phyloP scores from a whole-genome alignment of 2,113 vertebrate genomes.

The Tychaedon coryphoeus region DNA sequence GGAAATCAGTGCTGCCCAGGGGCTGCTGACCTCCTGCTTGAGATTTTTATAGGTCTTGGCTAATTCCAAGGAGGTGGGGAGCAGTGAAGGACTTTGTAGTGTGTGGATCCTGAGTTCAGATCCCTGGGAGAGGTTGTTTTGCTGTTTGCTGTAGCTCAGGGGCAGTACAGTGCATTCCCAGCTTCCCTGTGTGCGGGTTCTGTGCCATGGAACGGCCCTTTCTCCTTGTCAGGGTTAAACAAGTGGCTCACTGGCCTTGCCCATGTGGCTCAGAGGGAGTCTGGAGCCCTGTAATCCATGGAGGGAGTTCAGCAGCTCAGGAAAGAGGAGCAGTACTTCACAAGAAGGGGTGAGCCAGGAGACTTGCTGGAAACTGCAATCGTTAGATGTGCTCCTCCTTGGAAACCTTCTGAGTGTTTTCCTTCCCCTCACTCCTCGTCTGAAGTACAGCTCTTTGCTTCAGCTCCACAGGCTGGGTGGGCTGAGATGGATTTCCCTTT shows the following conservation, averaged over 20 bases:
- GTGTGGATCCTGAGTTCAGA: rapidly evolving
- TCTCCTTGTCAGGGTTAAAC: neutral
- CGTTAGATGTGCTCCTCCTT: slow-evolving; percentile 19
- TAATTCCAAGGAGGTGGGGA: neutral
- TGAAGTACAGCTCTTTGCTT: neutral
- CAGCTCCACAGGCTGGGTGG: neutral
- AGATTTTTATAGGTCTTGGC: neutral
- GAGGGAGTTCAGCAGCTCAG: neutral
- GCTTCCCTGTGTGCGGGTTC: neutral
- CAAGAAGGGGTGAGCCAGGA: neutral
- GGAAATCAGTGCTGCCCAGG: neutral
- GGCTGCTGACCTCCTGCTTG: neutral
- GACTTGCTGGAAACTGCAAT: slow-evolving; percentile 20
- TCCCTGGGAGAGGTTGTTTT: neutral
- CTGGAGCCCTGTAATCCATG: neutral
- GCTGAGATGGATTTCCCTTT: neutral
- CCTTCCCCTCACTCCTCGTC: neutral
- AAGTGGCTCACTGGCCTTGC: neutral
- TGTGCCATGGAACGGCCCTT: neutral
- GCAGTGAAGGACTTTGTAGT: neutral
- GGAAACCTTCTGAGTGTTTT: slow-evolving; percentile 19
- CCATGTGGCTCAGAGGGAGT: neutral
- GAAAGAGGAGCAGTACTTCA: neutral
- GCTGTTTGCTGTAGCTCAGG: neutral
- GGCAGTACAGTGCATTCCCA: rapidly evolving